Evolutionary conservation across 2,113 vertebrate species (phyloP).

Genomic region (Lampris megalopsis): DNA sequence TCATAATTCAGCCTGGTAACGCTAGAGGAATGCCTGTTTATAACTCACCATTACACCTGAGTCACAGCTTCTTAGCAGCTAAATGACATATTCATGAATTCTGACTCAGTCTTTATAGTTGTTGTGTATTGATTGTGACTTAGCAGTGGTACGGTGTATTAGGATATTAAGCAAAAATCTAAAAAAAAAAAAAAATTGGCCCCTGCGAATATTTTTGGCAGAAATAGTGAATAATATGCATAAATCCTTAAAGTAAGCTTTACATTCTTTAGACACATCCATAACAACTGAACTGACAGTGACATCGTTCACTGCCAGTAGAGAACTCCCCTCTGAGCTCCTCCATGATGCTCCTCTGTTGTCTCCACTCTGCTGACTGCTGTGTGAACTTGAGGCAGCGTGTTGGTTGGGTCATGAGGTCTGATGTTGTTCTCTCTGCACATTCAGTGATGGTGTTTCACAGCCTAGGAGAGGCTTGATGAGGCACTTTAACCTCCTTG

Average conservation of each 20-base stretch:
- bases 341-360: constrained; percentile 45
- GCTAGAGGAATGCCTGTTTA: neutral
- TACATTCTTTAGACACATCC: no score
- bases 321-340: constrained; percentile 56
- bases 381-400: constrained; percentile 12
- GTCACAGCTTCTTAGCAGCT: constrained; percentile 4
- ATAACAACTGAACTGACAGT: no score
- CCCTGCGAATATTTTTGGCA: constrained; percentile 5
- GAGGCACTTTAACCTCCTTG: constrained; percentile 29
- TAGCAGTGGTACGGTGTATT: constrained; percentile 30
- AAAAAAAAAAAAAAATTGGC: neutral
- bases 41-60: neutral
- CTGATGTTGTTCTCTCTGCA: neutral
- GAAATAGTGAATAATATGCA: no score
- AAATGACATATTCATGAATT: constrained; percentile 18
- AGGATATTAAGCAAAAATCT: neutral
- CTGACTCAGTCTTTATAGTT: constrained; percentile 28
- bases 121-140: constrained; percentile 29
- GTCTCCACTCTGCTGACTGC: constrained; percentile 27
- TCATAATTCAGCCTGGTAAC: neutral
- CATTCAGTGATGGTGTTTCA: constrained; percentile 22
- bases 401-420: constrained; percentile 18
- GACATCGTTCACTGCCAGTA: neutral
- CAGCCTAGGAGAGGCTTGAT: constrained; percentile 1
- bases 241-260: no score